Evolutionary conservation across 1,140 invertebrate genomes (phyloP).

Genomic region (Drosophila micromelanica): DNA sequence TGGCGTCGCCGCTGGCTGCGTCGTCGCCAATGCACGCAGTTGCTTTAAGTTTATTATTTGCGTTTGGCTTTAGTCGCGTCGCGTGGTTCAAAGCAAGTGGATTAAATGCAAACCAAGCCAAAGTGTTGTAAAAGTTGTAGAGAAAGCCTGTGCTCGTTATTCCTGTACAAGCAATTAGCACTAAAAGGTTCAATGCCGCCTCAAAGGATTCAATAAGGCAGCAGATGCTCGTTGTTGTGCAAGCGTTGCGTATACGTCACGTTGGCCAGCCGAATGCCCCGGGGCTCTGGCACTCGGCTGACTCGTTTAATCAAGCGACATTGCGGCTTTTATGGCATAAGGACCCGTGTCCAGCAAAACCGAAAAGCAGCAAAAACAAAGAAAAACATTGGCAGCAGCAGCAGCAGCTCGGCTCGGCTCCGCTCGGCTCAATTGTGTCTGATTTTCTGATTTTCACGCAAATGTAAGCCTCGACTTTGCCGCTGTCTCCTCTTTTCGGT

Average conservation of each 20-base stretch:
- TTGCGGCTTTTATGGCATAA: conserved; percentile 31
- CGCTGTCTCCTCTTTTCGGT: conserved; percentile 10
- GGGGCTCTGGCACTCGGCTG: conserved; percentile 11
- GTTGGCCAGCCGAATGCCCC: conserved; percentile 35
- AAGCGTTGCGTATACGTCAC: conserved; percentile 56
- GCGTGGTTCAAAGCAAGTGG: conserved; percentile 77
- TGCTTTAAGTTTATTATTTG: conserved; percentile 64
- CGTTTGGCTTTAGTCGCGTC: conserved; percentile 66
- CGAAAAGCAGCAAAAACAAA: neutral
- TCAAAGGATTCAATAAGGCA: conserved; percentile 50
- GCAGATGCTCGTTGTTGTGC: neutral
- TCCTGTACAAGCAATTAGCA: conserved; percentile 71
- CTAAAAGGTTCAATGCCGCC: conserved; percentile 51
- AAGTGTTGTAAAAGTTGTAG: neutral
- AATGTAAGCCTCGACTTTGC: conserved; percentile 67
- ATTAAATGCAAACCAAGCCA: conserved; percentile 70
- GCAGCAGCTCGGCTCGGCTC: too few relatives aligned
- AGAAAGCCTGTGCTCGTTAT: conserved; percentile 47
- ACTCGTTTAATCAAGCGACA: conserved; percentile 65
- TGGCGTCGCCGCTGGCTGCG: conserved; percentile 22
- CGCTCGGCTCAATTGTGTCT: conserved; percentile 66
- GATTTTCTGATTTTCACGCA: conserved; percentile 79
- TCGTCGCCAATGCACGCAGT: conserved; percentile 43
- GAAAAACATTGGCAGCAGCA: conserved; percentile 23
- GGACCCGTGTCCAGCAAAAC: conserved; percentile 22